Conservation (phyloP, 2,888 invertebrate species). For the Eueremaeus valkanovi region DNA sequence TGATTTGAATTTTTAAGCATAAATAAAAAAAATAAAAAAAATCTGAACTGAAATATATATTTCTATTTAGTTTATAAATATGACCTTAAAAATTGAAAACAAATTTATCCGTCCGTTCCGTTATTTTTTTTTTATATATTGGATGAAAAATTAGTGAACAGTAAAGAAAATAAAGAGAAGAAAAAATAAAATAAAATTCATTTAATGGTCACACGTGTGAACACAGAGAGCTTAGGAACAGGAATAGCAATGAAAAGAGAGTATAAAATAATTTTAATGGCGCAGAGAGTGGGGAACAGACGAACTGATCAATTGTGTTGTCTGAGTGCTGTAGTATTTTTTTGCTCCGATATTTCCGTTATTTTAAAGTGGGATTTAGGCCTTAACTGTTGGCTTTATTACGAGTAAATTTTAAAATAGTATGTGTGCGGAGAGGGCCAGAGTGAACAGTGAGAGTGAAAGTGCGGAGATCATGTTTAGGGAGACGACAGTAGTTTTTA, state of each 20-base stretch:
- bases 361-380: slow-evolving; percentile 32
- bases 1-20: background rate
- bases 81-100: background rate
- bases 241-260: background rate
- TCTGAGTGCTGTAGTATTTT: background rate
- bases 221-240: background rate
- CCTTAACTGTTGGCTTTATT: slow-evolving; percentile 28
- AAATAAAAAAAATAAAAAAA: too few relatives aligned
- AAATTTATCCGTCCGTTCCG: too few relatives aligned
- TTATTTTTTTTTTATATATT: background rate
- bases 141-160: slow-evolving; percentile 5
- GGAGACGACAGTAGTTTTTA: background rate
- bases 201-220: slow-evolving; percentile 30
- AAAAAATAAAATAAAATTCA: background rate
- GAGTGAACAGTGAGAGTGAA: background rate
- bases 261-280: background rate
- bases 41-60: too few relatives aligned
- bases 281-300: background rate
- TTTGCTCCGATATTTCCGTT: slow-evolving; percentile 26
- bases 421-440: background rate
- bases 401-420: slow-evolving; percentile 26
- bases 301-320: background rate
- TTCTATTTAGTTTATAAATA: too few relatives aligned
- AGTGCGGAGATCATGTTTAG: background rate
- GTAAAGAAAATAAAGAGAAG: background rate